Evolutionary conservation across 2,888 invertebrate species (phyloP).

Genomic region (Cantharis flavilabris): DNA sequence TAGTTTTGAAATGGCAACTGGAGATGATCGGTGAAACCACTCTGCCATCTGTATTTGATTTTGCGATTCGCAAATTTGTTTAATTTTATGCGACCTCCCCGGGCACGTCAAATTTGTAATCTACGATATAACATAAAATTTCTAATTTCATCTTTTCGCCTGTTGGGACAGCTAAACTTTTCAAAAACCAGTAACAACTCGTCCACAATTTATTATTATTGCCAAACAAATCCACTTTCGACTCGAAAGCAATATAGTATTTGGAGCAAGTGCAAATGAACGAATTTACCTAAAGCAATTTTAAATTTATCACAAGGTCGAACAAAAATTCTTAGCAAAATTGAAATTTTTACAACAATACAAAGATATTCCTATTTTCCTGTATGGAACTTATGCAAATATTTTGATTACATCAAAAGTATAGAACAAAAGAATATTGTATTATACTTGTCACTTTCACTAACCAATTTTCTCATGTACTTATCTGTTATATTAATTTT

Average conservation of each 20-base stretch:
- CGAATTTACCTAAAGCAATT: background rate
- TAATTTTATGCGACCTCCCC: background rate
- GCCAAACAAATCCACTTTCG: background rate
- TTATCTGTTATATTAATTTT: background rate
- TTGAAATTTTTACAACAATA: background rate
- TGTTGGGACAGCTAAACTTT: background rate
- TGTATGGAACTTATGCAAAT: background rate
- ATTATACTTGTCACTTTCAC: background rate
- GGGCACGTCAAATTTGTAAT: background rate
- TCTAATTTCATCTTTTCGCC: background rate
- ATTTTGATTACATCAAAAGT: background rate
- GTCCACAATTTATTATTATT: no score
- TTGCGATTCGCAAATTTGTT: background rate
- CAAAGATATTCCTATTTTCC: background rate
- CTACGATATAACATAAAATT: no score
- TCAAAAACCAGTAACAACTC: background rate
- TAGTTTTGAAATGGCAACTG: no score
- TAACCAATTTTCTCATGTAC: background rate
- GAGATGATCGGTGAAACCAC: no score
- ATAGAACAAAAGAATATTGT: background rate
- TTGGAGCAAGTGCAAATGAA: background rate
- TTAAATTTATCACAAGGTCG: background rate
- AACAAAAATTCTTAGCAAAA: background rate
- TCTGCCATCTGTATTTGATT: no score
- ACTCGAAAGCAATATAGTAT: background rate